Evolutionary conservation across 2,888 invertebrate species (phyloP), one percentile per base, ranked within the genome.

Genomic region (Opisthograptis luteolata): DNA sequence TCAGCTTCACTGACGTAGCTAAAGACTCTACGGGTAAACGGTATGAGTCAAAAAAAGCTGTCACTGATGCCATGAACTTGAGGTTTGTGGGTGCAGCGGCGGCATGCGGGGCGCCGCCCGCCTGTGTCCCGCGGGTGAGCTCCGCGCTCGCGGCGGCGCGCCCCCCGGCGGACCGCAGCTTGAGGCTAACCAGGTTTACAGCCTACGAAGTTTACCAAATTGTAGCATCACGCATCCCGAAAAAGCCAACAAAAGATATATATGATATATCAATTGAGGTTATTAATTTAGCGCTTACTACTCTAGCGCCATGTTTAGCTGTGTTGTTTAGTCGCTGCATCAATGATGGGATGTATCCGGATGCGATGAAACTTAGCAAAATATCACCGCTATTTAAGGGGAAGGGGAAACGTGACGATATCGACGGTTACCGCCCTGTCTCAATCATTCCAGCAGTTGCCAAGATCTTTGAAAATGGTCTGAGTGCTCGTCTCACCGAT

Each of bases 41-140:
- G 24, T 17, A 5, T 1, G 36, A 46, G 0, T 1, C 4, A 7
- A 10, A 7, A 6, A 32, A 42, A 15, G 40, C 30, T 2, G 36
- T 45, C 1, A 40, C 36, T 13, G 12, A 51, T 14, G 30, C 31
- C 1, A 40, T 52, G 37, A 46, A 52, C 28, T 3, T 22, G 2
- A 12, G 37, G 20, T 42, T 52, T 14, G 19, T 34, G 14, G 7
- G 19, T 5, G 45, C 46, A 0, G 40, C 51, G 9, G 24, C n/a
- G 0, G 32, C 45, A 5, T 52, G 46, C 4, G 46, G 36, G 0
- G 45, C 51, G 12, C 41, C 45, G 15, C 19, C 27, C 1, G 52
- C 52, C 13, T 3, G 8, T 12, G 24, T 9, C 13, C 22, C 17
- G 17, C 22, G 6, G 36, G 22, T 7, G 13, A 2, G 3, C 1